Percentiles rank a stretch among this genome's conserved stretches.
These are phyloP conservation scores for Sipunculus nudus DNA, from an alignment of 2,888 invertebrate genomes.

Conservation along the genomic window DNA sequence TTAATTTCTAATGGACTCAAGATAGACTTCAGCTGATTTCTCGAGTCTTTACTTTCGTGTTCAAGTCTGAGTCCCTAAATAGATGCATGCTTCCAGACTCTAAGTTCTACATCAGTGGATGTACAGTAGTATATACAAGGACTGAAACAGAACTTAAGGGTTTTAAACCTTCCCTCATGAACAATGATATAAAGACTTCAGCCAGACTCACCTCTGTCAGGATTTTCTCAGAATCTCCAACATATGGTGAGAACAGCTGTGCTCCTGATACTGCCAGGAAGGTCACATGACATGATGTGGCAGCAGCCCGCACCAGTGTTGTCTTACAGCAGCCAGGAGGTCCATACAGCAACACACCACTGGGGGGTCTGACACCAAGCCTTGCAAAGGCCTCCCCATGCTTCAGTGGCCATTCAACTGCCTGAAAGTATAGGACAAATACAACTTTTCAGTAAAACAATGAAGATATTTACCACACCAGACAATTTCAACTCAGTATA, in stretches of 20 bases:
- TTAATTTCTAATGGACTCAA: too few relatives aligned
- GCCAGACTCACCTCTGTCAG: slow-evolving; percentile 67
- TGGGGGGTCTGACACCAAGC: slow-evolving; percentile 85
- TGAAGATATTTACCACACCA: too few relatives aligned
- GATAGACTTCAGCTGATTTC: too few relatives aligned
- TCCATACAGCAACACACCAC: slow-evolving; percentile 91
- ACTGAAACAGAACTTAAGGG: too few relatives aligned
- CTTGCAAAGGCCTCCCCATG: slow-evolving; percentile 83
- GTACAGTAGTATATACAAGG: too few relatives aligned
- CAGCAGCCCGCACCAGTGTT: slow-evolving; percentile 95
- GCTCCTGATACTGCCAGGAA: slow-evolving; percentile 88
- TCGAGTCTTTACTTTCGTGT: too few relatives aligned
- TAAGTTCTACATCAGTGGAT: too few relatives aligned
- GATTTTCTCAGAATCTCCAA: slow-evolving; percentile 74
- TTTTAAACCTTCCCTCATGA: too few relatives aligned
- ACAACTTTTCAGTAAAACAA: too few relatives aligned
- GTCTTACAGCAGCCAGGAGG: slow-evolving; percentile 99
- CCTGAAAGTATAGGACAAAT: slow-evolving; percentile 58
- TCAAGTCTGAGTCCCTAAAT: too few relatives aligned
- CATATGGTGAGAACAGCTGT: slow-evolving; percentile 74
- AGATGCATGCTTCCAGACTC: too few relatives aligned
- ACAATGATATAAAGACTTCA: neutral
- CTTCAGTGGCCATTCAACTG: slow-evolving; percentile 92
- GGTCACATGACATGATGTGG: slow-evolving; percentile 93
- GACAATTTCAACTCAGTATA: too few relatives aligned